Percentiles rank a stretch among this genome's conserved stretches.
These are phyloP conservation scores for Pararge aegeria DNA, from an alignment of 1,140 invertebrate species.

Conservation along the genomic window DNA sequence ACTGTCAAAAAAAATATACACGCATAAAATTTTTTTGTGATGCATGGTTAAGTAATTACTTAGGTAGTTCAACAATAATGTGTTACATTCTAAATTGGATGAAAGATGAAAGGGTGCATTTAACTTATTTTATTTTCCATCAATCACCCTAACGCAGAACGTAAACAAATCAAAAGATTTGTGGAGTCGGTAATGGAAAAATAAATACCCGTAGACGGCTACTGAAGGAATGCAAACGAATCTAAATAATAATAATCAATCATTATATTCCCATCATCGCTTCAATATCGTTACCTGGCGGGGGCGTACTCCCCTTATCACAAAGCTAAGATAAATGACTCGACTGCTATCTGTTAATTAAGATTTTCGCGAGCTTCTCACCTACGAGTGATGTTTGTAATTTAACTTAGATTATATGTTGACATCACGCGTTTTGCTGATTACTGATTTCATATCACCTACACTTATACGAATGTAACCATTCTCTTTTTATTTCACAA, in stretches of 20 bases:
- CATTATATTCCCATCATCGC: conserved; percentile 57
- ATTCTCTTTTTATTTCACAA: no score
- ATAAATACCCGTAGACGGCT: conserved; percentile 21
- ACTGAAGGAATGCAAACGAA: conserved; percentile 40
- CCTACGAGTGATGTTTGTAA: conserved; percentile 66
- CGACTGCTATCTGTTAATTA: conserved; percentile 75
- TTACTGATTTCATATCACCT: conserved; percentile 27
- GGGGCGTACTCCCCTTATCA: conserved; percentile 61
- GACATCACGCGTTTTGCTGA: conserved; percentile 27
- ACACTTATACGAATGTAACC: not conserved
- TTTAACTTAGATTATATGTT: conserved; percentile 52
- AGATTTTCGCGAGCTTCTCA: conserved; percentile 72
- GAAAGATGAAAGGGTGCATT: not conserved
- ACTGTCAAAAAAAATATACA: no score
- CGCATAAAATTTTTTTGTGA: no score
- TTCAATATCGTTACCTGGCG: conserved; percentile 54
- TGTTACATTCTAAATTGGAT: no score
- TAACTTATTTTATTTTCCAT: conserved; percentile 16
- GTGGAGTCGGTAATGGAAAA: conserved; percentile 9
- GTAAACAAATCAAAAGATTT: not conserved
- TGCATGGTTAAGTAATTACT: no score
- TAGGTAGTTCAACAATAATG: no score
- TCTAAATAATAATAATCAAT: conserved; percentile 55
- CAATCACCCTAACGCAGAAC: conserved; percentile 14
- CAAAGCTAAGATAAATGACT: conserved; percentile 66